Evolutionary conservation across 2,888 invertebrate species (phyloP), one percentile per base, ranked within the genome.

Genomic region (Dasypolia templi): DNA sequence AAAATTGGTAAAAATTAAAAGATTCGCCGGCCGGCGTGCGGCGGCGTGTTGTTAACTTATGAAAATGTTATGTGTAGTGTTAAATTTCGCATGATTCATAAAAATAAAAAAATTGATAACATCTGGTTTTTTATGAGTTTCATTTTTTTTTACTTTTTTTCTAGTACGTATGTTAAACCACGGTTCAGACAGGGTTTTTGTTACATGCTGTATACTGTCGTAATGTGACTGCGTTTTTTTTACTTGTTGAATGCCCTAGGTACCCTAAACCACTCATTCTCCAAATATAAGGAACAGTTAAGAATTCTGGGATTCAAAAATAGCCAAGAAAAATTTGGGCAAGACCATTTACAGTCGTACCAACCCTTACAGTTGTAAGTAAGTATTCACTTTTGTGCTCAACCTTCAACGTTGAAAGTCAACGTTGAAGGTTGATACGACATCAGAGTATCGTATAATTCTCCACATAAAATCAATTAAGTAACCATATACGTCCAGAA

Each of bases 401-500:
- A 64, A 58, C 35, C 61, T 49, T 42, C 55, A 53, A 61, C 58
- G 64, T 62, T 39, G 49, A 65, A 64, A 65, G 75, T 42, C 62
- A 68, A 61, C 58, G 64, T 62, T 39, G 49, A 65, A 64, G 65
- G 75, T 42, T 58, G n/a, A 68, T 14, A 49, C 39, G 44, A 63
- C 71, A 71, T 58, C 22, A 59, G n/a, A 72, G 69, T 81, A 81
- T 81, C 77, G 39, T 69, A 66, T 69, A 72, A 59, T 69, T 53
- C 29, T 35, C 49, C 62, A 72, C 85, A 69, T 76, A 55, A 75
- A 63, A 81, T 66, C 68, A 82, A 81, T 81, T 81, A 75, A 63
- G 85, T 69, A 66, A 81, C 58, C 46, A 69, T 59, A 81, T 42
- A 63, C 58, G 76, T 81, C 58, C 81, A 35, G 85, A 84, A 84